These are phyloP conservation scores for Halesus radiatus DNA, from an alignment of 1,140 invertebrate genomes.

Conservation along the genomic window DNA sequence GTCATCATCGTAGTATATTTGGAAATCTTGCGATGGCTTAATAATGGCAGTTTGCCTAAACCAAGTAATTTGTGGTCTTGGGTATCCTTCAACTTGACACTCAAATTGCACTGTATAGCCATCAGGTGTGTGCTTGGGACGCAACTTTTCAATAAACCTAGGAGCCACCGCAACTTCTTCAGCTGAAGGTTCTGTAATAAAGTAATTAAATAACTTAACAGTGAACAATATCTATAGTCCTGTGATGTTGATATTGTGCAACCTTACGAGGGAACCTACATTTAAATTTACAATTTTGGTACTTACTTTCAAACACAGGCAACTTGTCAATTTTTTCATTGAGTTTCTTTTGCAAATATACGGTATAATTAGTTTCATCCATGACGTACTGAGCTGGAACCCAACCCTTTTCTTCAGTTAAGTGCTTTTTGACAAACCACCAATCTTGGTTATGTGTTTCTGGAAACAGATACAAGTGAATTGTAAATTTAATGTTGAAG, in stretches of 20 bases:
- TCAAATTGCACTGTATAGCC: slow-evolving; percentile 92
- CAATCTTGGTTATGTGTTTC: slow-evolving; percentile 86
- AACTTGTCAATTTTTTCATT: slow-evolving; percentile 93
- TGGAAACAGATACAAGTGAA: slow-evolving; percentile 57
- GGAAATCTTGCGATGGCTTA: slow-evolving; percentile 90
- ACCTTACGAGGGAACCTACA: no score
- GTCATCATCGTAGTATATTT: slow-evolving; percentile 94
- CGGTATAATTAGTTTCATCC: slow-evolving; percentile 84
- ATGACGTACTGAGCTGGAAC: slow-evolving; percentile 91
- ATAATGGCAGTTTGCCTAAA: slow-evolving; percentile 94
- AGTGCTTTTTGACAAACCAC: slow-evolving; percentile 93
- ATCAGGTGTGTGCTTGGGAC: slow-evolving; percentile 86
- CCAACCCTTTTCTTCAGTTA: slow-evolving; percentile 93
- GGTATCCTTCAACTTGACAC: slow-evolving; percentile 90
- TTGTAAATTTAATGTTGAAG: slow-evolving; percentile 21
- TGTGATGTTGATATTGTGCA: neutral
- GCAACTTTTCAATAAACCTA: slow-evolving; percentile 87
- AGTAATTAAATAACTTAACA: slow-evolving; percentile 16
- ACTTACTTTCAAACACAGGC: slow-evolving; percentile 92
- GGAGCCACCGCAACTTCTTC: slow-evolving; percentile 85
- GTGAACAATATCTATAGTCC: neutral
- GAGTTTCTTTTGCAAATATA: slow-evolving; percentile 88
- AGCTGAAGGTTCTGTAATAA: slow-evolving; percentile 78
- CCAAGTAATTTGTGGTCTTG: slow-evolving; percentile 94
- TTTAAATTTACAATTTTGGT: neutral